A percentile compares a stretch with the other conserved stretches of the same genome.
phyloP scores from a whole-genome alignment of 2,888 invertebrate genomes.

The Prosopocoilus inquinatus region DNA sequence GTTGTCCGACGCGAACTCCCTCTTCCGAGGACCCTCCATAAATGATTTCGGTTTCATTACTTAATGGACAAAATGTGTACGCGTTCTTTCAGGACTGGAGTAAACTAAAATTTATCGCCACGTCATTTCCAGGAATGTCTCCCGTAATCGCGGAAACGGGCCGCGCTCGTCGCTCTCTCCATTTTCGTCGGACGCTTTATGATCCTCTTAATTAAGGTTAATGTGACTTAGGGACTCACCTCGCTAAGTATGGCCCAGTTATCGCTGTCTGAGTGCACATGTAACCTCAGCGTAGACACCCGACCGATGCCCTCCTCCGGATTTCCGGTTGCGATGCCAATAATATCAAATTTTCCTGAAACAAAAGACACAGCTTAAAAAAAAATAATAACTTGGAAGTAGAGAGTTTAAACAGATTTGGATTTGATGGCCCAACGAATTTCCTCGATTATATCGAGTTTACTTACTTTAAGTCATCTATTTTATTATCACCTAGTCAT shows the following conservation, averaged over 20 bases:
- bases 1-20: background rate
- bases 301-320: conserved; percentile 66
- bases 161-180: background rate
- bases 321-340: conserved; percentile 76
- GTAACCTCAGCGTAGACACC: conserved; percentile 71
- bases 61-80: background rate
- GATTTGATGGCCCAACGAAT: too few species aligned
- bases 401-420: too few species aligned
- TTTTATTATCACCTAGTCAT: too few species aligned
- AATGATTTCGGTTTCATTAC: background rate
- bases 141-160: background rate
- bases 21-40: background rate
- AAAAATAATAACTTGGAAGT: too few species aligned
- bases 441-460: too few species aligned
- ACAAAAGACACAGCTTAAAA: conserved; percentile 13
- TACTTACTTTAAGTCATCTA: too few species aligned
- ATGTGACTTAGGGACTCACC: conserved; percentile 54
- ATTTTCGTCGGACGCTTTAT: background rate
- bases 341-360: conserved; percentile 70
- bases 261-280: conserved; percentile 74
- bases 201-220: background rate
- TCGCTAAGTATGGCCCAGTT: conserved; percentile 93
- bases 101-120: background rate
- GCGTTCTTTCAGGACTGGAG: background rate
- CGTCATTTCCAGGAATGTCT: too few species aligned